Evolutionary conservation across 2,888 invertebrate genomes (phyloP).

Genomic region (Zaprionus bogoriensis): DNA sequence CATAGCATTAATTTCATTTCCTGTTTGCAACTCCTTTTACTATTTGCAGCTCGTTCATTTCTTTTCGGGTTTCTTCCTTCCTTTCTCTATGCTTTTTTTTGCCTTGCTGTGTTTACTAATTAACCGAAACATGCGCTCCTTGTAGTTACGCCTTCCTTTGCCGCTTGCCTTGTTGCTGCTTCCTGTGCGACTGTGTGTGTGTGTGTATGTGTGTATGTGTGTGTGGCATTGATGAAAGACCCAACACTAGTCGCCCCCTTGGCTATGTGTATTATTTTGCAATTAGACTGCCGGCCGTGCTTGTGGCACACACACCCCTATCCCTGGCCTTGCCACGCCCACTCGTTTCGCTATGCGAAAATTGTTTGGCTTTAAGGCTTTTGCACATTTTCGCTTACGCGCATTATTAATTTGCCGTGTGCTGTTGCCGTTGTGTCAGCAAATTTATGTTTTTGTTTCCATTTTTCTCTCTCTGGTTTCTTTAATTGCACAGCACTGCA

Average conservation of each 20-base stretch:
- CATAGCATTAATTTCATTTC: not conserved
- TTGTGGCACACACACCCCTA: slow-evolving; percentile 7
- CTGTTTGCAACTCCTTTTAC: slow-evolving; percentile 30
- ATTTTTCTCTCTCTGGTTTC: slow-evolving; percentile 21
- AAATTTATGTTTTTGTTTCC: no score
- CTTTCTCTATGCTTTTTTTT: not conserved
- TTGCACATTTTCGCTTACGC: slow-evolving; percentile 43
- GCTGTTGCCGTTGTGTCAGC: slow-evolving; percentile 34
- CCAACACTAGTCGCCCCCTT: slow-evolving; percentile 17
- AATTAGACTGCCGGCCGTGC: slow-evolving; percentile 60
- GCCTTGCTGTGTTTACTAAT: slow-evolving; percentile 61
- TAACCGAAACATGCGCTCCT: slow-evolving; percentile 76
- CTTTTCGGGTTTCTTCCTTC: slow-evolving; percentile 5
- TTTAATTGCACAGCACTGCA: slow-evolving; percentile 49
- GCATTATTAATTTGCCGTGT: slow-evolving; percentile 45
- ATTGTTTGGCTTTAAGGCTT: slow-evolving; percentile 52
- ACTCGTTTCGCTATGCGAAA: slow-evolving; percentile 20
- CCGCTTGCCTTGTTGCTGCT: slow-evolving; percentile 44
- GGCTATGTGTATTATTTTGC: slow-evolving; percentile 71
- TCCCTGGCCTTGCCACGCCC: slow-evolving; percentile 25
- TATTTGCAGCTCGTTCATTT: slow-evolving; percentile 54
- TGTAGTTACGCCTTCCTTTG: slow-evolving; percentile 64
- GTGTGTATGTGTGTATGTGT: slow-evolving; percentile 11
- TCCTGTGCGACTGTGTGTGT: slow-evolving; percentile 1
- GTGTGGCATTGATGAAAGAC: slow-evolving; percentile 72